Conservation (phyloP, 2,797 vertebrate species). For the Carapus acus region DNA sequence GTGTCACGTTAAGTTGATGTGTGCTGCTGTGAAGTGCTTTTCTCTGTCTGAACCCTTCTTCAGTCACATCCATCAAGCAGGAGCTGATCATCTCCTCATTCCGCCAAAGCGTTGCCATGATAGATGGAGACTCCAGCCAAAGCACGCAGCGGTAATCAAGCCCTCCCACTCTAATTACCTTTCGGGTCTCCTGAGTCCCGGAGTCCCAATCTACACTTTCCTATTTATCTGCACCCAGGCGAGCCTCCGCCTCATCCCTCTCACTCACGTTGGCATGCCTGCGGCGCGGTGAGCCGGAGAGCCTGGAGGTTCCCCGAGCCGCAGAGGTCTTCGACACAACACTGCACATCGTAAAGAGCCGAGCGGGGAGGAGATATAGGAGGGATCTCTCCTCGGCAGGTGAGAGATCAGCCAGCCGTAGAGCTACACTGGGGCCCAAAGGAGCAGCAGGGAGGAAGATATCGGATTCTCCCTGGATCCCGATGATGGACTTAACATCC, state of each 20-base stretch:
- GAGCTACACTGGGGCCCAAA: slow-evolving; percentile 1
- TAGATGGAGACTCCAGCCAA: slow-evolving; percentile 47
- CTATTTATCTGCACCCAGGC: slow-evolving; percentile 42
- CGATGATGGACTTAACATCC: too few relatives aligned
- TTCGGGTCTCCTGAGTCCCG: not conserved
- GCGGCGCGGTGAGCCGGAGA: slow-evolving; percentile 67
- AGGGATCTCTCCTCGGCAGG: slow-evolving; percentile 63
- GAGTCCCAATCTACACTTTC: not conserved
- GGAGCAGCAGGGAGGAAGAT: too few relatives aligned
- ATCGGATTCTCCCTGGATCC: too few relatives aligned
- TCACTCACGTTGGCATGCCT: slow-evolving; percentile 62
- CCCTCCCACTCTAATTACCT: not conserved
- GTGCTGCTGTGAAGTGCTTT: not conserved
- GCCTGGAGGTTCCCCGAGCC: slow-evolving; percentile 64
- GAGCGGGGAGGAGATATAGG: slow-evolving; percentile 53
- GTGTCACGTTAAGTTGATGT: not conserved
- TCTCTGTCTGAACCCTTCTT: slow-evolving; percentile 1
- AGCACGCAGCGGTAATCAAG: slow-evolving; percentile 65
- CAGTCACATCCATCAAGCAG: slow-evolving; percentile 40
- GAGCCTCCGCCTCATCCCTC: slow-evolving; percentile 38
- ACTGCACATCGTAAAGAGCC: slow-evolving; percentile 61
- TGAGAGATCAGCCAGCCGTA: slow-evolving; percentile 42
- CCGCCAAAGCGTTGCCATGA: slow-evolving; percentile 57
- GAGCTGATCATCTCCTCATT: slow-evolving; percentile 59
- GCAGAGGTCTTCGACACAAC: slow-evolving; percentile 80